Percentiles rank a stretch among this genome's conserved stretches.
Conservation (phyloP, 2,113 vertebrate species). For the Calyptommatus sinebrachiatus region DNA sequence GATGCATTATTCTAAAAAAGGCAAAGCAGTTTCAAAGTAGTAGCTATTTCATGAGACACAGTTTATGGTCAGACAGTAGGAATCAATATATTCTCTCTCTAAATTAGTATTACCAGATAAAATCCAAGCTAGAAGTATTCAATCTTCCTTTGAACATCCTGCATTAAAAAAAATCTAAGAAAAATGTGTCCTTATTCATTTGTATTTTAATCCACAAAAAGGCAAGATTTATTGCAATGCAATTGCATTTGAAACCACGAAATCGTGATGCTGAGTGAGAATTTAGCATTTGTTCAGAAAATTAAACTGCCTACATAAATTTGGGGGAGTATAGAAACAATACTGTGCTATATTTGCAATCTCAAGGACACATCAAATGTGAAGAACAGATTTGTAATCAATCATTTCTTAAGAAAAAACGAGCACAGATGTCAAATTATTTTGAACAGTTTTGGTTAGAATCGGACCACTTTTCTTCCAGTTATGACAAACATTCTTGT, state of each 20-base stretch:
- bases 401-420: conserved; percentile 9
- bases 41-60: no score
- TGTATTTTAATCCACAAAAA: conserved; percentile 7
- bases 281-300: not conserved
- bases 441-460: conserved; percentile 7
- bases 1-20: no score
- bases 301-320: not conserved
- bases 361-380: not conserved
- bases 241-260: not conserved
- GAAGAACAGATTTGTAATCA: conserved; percentile 20
- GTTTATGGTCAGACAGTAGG: no score
- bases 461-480: not conserved
- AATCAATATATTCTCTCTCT: no score
- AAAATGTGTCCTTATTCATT: not conserved
- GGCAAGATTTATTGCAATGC: not conserved
- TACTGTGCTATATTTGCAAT: conserved; percentile 5
- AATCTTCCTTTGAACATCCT: conserved; percentile 14
- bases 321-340: conserved; percentile 2
- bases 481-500: not conserved
- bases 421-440: conserved; percentile 6
- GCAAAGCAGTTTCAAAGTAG: no score
- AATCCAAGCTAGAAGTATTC: not conserved
- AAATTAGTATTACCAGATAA: no score
- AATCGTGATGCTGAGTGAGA: conserved; percentile 4
- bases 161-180: not conserved